phyloP scores from a whole-genome alignment of 2,888 invertebrate genomes.

The Eupithecia vulgata region DNA sequence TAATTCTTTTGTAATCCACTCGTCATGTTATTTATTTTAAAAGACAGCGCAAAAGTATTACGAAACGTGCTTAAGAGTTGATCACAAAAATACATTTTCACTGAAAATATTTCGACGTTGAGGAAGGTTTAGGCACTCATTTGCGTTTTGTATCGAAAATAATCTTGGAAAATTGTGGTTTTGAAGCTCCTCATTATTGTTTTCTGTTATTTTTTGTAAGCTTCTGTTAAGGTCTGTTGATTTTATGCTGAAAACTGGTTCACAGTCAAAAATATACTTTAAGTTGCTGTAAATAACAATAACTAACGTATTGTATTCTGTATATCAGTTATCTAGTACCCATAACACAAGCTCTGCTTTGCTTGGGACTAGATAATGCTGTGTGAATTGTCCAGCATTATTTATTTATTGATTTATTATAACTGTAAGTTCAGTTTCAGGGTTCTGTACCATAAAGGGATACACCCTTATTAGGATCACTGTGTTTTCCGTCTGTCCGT shows the following conservation, averaged over 20 bases:
- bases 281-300: no score
- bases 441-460: no score
- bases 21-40: not conserved
- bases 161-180: slow-evolving; percentile 14
- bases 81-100: slow-evolving; percentile 16
- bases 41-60: not conserved
- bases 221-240: not conserved
- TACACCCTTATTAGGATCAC: no score
- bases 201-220: not conserved
- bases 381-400: no score
- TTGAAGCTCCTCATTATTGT: slow-evolving; percentile 10
- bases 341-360: no score
- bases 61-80: slow-evolving; percentile 25
- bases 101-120: not conserved
- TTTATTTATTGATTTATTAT: no score
- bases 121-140: slow-evolving; percentile 2
- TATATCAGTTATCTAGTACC: no score
- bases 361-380: no score
- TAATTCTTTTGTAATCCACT: not conserved
- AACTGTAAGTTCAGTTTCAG: no score
- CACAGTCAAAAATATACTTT: no score
- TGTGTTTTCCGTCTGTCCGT: no score
- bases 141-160: slow-evolving; percentile 17
- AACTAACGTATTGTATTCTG: no score
- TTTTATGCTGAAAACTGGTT: not conserved